A percentile compares a stretch with the other conserved stretches of the same genome.
Evolutionary conservation across 2,797 vertebrate genomes (phyloP).

Genomic region (Sphenodon punctatus): DNA sequence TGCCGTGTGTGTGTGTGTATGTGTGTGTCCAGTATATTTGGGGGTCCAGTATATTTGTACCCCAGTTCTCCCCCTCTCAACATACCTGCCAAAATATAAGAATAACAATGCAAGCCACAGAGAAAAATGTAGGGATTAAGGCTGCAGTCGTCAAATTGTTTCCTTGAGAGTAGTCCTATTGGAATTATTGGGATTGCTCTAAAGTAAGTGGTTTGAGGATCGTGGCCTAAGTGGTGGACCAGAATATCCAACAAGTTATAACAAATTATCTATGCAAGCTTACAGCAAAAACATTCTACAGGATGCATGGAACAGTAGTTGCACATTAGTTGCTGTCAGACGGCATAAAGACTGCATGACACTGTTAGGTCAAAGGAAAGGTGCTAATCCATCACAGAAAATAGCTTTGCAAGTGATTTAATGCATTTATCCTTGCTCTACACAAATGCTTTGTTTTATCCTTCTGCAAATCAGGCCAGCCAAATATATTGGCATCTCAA

Average conservation of each 20-base stretch:
- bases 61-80: too few species aligned
- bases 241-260: not conserved
- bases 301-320: slow-evolving; percentile 1
- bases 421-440: slow-evolving; percentile 38
- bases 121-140: not conserved
- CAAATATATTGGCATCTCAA: slow-evolving; percentile 68
- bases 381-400: slow-evolving; percentile 59
- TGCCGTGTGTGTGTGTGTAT: too few species aligned
- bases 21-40: too few species aligned
- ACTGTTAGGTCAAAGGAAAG: slow-evolving; percentile 59
- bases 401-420: slow-evolving; percentile 35
- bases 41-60: too few species aligned
- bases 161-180: too few species aligned
- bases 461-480: slow-evolving; percentile 35
- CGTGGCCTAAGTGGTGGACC: too few species aligned
- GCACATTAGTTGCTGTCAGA: slow-evolving; percentile 46
- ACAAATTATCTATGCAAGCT: not conserved
- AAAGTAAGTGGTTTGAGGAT: too few species aligned
- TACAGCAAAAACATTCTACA: slow-evolving; percentile 1
- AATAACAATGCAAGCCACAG: not conserved
- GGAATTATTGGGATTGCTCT: too few species aligned
- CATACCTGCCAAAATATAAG: not conserved
- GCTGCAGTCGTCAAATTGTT: too few species aligned
- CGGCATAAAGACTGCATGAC: slow-evolving; percentile 33
- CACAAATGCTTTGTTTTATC: slow-evolving; percentile 59